Evolutionary conservation across 2,888 invertebrate genomes (phyloP).

Genomic region (Diarsia mendica): DNA sequence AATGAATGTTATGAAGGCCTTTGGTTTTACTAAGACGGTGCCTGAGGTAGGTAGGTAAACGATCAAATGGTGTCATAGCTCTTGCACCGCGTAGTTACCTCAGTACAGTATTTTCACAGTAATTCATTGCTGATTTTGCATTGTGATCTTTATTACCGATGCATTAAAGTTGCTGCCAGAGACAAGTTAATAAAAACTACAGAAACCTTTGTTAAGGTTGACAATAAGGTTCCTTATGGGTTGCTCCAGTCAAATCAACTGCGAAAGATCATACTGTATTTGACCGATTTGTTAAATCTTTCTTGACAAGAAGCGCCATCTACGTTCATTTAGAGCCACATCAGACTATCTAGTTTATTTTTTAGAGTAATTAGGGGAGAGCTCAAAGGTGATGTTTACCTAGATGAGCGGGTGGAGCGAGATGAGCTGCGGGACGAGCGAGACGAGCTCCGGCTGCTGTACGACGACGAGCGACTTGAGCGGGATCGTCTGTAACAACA

Average conservation of each 20-base stretch:
- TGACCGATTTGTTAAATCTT: neutral
- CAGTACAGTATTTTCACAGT: neutral
- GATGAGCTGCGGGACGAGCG: conserved; percentile 42
- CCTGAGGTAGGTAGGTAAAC: neutral
- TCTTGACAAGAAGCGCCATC: neutral
- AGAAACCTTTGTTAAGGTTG: neutral
- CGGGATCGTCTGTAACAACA: conserved; percentile 79
- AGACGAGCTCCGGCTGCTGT: conserved; percentile 90
- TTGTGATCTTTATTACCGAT: neutral
- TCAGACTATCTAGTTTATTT: neutral
- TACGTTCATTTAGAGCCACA: neutral
- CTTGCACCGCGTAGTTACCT: neutral
- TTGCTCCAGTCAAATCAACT: neutral
- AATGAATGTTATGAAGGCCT: neutral
- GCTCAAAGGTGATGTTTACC: conserved; percentile 72
- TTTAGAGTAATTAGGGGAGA: conserved; percentile 2
- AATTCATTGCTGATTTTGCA: neutral
- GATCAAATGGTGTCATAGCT: neutral
- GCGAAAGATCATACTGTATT: neutral
- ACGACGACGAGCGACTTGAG: conserved; percentile 88
- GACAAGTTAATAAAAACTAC: neutral
- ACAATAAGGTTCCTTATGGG: neutral
- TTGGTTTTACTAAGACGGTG: neutral
- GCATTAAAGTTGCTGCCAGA: neutral
- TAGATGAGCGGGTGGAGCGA: conserved; percentile 83